These are phyloP conservation scores for Gallinago media DNA, from an alignment of 2,113 vertebrate genomes.

Conservation along the genomic window DNA sequence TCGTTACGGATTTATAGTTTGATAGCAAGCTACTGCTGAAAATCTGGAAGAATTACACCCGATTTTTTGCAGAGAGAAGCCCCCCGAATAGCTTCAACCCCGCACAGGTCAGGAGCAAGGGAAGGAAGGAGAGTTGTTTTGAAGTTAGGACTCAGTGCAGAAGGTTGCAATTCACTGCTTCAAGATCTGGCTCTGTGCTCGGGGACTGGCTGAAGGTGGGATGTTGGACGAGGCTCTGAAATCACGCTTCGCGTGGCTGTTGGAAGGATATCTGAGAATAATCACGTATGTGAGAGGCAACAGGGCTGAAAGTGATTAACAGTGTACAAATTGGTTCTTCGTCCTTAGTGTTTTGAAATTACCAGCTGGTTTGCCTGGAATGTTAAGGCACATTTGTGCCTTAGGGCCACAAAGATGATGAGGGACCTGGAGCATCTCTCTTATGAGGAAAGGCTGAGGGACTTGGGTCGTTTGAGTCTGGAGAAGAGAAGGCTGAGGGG, in stretches of 20 bases:
- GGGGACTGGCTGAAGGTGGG: neutral
- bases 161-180: neutral
- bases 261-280: neutral
- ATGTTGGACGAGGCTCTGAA: neutral
- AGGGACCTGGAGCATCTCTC: no score
- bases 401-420: no score
- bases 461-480: no score
- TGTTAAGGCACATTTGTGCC: no score
- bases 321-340: neutral
- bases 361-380: neutral
- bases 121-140: neutral
- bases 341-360: neutral
- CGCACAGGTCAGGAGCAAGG: neutral
- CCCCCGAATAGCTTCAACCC: neutral
- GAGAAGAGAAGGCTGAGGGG: no score
- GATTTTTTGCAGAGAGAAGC: neutral
- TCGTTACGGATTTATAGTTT: neutral
- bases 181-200: neutral
- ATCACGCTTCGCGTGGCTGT: neutral
- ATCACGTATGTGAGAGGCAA: fast-evolving
- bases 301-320: neutral
- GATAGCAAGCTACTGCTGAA: neutral
- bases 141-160: neutral
- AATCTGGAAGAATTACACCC: neutral
- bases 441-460: no score